Evolutionary conservation across 2,888 invertebrate genomes (phyloP), one percentile per base, ranked within the genome.

Genomic region (Seira ritae): DNA sequence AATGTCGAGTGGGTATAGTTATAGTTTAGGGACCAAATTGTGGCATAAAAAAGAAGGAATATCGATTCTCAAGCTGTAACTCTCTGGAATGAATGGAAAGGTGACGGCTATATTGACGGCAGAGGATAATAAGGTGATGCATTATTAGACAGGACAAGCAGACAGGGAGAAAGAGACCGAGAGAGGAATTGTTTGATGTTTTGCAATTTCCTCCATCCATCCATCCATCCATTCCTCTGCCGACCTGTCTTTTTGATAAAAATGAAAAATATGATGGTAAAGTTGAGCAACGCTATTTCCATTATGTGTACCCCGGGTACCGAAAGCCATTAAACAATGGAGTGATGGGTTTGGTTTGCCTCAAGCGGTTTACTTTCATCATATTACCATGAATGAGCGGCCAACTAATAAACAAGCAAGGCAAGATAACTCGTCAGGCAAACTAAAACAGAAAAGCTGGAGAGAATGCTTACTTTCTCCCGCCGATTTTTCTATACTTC

Each of bases 361-460:
- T 65, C 79, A 46, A 67, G 79, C 79, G 71, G 55, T 71, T 71
- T 22, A 72, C 50, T 65, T 79, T 66, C 55, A 55, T 55, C 55
- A n/a, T 17, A 55, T 55, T 12, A 42, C 12, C 55, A 55, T 55
- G 55, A 55, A 15, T 12, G 15, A 55, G 55, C 55, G 55, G 55
- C 55, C 55, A 55, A 55, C 55, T 55, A 55, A 55, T 55, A 55
- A 55, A 55, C 55, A 55, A 55, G 17, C 31, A 8, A 31, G 31
- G 2, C n/a, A n/a, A n/a, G n/a, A n/a, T n/a, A n/a, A n/a, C 8
- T 31, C 3, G 31, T 31, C 8, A 31, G 31, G 31, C 8, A 31
- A 31, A 31, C 31, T 31, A 4, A 31, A 31, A 31, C 3, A 31
- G 31, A 31, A 8, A 31, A 31, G 8, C 8, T 31, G 31, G 3